These are phyloP conservation scores for Lasioglossum morio DNA, from an alignment of 2,888 invertebrate species.

Conservation along the genomic window DNA sequence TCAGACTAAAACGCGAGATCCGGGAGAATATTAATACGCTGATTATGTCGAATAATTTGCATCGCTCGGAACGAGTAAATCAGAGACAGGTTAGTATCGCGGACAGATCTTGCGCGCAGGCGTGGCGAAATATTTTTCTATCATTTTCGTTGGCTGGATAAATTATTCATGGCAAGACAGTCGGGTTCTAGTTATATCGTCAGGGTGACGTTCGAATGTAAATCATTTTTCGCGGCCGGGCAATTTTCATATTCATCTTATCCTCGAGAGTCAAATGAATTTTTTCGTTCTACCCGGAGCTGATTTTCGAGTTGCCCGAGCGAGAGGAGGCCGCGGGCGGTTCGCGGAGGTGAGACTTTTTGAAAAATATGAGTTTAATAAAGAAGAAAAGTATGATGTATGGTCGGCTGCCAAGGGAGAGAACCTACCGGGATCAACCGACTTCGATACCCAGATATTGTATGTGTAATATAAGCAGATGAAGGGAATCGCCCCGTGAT, in stretches of 20 bases:
- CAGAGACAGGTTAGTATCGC: neutral
- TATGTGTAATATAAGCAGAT: conserved; percentile 78
- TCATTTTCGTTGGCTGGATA: conserved; percentile 34
- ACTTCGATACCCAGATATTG: conserved; percentile 81
- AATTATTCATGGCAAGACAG: conserved; percentile 58
- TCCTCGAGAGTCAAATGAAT: conserved; percentile 69
- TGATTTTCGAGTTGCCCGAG: conserved; percentile 73
- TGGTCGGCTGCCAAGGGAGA: conserved; percentile 74
- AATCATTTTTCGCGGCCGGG: conserved; percentile 59
- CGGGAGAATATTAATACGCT: neutral
- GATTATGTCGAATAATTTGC: neutral
- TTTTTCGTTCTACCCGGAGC: conserved; percentile 63
- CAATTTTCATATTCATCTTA: conserved; percentile 71
- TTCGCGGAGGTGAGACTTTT: conserved; percentile 75
- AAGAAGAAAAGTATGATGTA: conserved; percentile 83
- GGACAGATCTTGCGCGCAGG: neutral
- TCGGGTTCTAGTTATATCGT: conserved; percentile 51
- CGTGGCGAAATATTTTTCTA: conserved; percentile 41
- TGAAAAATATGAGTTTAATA: conserved; percentile 84
- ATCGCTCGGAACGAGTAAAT: neutral
- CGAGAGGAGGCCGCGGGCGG: conserved; percentile 61
- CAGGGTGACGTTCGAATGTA: conserved; percentile 61
- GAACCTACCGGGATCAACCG: conserved; percentile 78
- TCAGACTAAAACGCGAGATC: too few species aligned
- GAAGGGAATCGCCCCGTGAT: conserved; percentile 67